Conservation (phyloP, 2,113 vertebrate species). For the Leptocoma aspasia region DNA sequence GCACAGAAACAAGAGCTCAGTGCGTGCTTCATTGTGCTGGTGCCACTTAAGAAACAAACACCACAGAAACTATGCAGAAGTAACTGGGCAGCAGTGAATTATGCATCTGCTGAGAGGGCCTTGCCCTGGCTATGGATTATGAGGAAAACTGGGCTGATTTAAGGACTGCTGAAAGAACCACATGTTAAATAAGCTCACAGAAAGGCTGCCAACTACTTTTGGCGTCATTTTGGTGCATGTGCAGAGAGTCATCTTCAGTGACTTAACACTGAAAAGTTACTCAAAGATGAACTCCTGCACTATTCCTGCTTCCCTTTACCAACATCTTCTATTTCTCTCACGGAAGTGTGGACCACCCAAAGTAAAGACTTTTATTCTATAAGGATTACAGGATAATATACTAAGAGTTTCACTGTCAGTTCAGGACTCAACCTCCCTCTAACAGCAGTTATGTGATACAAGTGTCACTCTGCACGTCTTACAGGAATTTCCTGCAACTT, state of each 20-base stretch:
- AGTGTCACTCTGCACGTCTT: background rate
- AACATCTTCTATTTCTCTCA: background rate
- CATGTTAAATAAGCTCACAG: fast-evolving
- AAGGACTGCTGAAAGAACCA: background rate
- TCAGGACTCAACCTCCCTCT: background rate
- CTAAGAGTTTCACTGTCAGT: background rate
- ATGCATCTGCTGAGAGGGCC: background rate
- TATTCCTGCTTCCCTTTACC: background rate
- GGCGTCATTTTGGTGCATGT: background rate
- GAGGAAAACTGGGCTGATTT: background rate
- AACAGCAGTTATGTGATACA: background rate
- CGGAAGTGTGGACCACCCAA: background rate
- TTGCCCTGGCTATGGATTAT: background rate
- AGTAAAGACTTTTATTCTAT: background rate
- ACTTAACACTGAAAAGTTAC: background rate
- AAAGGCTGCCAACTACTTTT: background rate
- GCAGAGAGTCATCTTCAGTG: background rate
- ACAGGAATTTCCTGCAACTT: background rate
- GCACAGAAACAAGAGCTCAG: background rate
- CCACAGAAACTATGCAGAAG: background rate
- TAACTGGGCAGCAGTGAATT: background rate
- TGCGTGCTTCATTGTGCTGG: slow-evolving; percentile 4
- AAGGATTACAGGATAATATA: background rate
- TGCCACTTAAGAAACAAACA: background rate
- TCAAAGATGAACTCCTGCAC: background rate